Evolutionary conservation across 2,888 invertebrate species (phyloP), one percentile per base, ranked within the genome.

Genomic region (Autographa pulchrina): DNA sequence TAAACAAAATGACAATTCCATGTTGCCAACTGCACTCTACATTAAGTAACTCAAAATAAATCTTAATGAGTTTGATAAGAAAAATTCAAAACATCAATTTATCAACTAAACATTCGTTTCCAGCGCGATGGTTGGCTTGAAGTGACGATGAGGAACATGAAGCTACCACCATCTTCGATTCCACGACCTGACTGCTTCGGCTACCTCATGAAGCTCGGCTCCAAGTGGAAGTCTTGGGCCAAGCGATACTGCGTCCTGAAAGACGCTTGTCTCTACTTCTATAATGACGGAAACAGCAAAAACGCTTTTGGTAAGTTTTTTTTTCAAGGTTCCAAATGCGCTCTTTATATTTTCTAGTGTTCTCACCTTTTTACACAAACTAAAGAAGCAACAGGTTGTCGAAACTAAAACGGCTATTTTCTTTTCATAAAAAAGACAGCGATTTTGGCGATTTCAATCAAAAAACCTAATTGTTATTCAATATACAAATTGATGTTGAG

Each of bases 221-320:
- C 97, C 73, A 97, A 98, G 86, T 98, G 98, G 96, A 98, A 98
- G 88, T 97, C 98, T 25, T 99, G 99, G 99, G 98, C 98, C 75
- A 97, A 98, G 87, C 97, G 99, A 66, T 99, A 99, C 95, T 99
- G 99, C 96, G 98, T 99, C 48, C 96, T 99, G 61, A 99, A 99
- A 92, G 99, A 99, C 91, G 99, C 99, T 59, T 99, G 99, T 85
- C 96, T 99, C 32, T 99, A 99, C 94, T 99, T 99, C 93, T 99
- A 99, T 94, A 97, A 97, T 83, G 98, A 99, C 90, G 97, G 97
- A 5, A 98, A 97, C 89, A 98, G 99, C 85, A 98, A 98, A 90
- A 97, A 96, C 90, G 98, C 99, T 79, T 98, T 98, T 92, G 99
- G 99, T 98, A 93, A 95, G 92, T 86, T n/a, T 8, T 58, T 6